Conservation (phyloP, 2,797 vertebrate genomes). For the Onychomys torridus region DNA sequence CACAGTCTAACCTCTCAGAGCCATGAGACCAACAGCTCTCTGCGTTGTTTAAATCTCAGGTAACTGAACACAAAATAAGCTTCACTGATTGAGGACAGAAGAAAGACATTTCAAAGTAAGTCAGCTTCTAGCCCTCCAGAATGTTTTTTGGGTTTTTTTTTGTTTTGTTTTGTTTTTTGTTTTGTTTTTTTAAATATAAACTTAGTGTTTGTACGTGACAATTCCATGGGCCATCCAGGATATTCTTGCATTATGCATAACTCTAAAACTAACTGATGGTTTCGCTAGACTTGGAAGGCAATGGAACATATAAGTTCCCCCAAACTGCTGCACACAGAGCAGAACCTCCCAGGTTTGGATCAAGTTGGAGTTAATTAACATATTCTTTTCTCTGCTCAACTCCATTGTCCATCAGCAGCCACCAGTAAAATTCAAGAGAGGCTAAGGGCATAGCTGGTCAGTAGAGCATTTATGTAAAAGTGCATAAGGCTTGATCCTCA, state of each 20-base stretch:
- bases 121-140: not conserved
- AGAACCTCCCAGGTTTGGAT: not conserved
- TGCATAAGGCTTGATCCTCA: not conserved
- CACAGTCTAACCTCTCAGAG: accelerated
- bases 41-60: not conserved
- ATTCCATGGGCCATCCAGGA: not conserved
- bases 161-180: too few species aligned
- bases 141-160: too few species aligned
- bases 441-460: not conserved
- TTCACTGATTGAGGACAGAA: not conserved
- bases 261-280: not conserved
- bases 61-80: not conserved
- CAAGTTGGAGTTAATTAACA: not conserved
- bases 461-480: not conserved
- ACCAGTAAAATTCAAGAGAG: not conserved
- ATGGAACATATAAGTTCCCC: not conserved
- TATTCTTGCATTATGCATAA: not conserved
- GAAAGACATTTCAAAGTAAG: not conserved
- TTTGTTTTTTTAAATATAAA: not conserved
- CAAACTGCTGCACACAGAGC: not conserved
- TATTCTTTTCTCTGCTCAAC: not conserved
- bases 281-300: not conserved
- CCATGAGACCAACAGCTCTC: not conserved
- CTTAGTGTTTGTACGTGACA: not conserved
- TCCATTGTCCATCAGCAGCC: not conserved